These are phyloP conservation scores for Melanchra persicariae DNA, from an alignment of 2,888 invertebrate genomes.

Conservation along the genomic window DNA sequence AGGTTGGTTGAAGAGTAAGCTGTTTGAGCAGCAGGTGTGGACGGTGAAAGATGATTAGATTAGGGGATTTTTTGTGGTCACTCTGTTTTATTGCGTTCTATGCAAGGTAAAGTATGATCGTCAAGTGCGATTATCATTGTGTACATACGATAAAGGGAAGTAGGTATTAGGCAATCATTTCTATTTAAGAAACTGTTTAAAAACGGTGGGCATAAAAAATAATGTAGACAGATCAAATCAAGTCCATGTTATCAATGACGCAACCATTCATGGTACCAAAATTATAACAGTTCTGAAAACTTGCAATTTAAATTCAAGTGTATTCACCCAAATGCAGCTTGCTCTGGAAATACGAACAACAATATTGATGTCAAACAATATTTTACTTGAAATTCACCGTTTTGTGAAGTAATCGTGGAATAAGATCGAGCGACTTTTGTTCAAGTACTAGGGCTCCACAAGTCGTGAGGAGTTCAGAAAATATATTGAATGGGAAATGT, in stretches of 20 bases:
- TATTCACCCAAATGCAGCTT: slow-evolving; percentile 18
- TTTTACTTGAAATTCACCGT: slow-evolving; percentile 29
- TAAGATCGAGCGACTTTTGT: slow-evolving; percentile 26
- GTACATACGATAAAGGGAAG: no score
- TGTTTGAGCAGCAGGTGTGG: neutral
- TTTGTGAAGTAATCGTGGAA: slow-evolving; percentile 32
- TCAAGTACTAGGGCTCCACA: slow-evolving; percentile 31
- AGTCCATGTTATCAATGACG: neutral
- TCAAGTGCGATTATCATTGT: neutral
- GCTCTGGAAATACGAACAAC: slow-evolving; percentile 22
- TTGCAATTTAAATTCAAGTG: slow-evolving; percentile 34
- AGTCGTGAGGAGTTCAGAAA: neutral
- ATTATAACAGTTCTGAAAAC: slow-evolving; percentile 13
- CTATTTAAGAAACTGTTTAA: neutral
- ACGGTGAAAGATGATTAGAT: neutral
- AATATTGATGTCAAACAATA: slow-evolving; percentile 26
- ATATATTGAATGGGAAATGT: slow-evolving; percentile 10
- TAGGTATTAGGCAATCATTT: neutral
- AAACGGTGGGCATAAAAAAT: neutral
- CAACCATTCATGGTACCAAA: neutral
- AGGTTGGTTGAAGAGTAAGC: neutral
- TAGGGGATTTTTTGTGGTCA: neutral
- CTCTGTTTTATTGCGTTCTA: neutral
- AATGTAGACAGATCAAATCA: neutral
- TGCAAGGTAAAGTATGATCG: neutral